A percentile compares a stretch with the other conserved stretches of the same genome.
Evolutionary conservation across 2,888 invertebrate genomes (phyloP).

Genomic region (Ecdyonurus torrentis): DNA sequence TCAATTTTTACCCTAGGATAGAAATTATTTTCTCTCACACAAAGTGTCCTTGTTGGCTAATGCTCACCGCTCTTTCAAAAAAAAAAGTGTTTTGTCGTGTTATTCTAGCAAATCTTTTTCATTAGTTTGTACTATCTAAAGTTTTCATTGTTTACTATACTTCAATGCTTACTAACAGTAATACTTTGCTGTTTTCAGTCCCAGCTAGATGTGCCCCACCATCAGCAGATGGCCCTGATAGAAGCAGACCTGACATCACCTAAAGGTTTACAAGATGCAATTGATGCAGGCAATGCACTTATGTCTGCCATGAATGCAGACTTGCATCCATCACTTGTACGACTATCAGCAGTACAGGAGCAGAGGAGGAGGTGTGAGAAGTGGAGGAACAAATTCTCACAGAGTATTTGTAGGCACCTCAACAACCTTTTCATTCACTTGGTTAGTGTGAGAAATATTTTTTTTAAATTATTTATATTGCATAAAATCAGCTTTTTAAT

Average conservation of each 20-base stretch:
- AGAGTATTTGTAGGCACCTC: conserved; percentile 71
- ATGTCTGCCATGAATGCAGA: conserved; percentile 55
- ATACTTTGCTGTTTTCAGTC: too few species aligned
- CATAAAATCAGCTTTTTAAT: too few species aligned
- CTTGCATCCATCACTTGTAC: conserved; percentile 42
- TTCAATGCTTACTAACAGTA: not conserved
- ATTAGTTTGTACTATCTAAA: conserved; percentile 7
- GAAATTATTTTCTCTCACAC: too few species aligned
- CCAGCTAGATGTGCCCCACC: conserved; percentile 50
- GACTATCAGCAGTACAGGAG: conserved; percentile 61
- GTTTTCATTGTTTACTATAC: conserved; percentile 9
- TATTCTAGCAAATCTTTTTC: conserved; percentile 1
- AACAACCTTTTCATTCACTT: conserved; percentile 92
- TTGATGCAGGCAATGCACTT: conserved; percentile 53
- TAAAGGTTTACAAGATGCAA: conserved; percentile 41
- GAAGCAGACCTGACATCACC: conserved; percentile 54
- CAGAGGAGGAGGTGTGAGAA: conserved; percentile 63
- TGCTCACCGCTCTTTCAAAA: conserved; percentile 2
- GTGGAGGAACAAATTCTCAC: conserved; percentile 61
- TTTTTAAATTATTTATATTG: too few species aligned
- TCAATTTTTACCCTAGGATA: too few species aligned
- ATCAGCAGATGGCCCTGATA: conserved; percentile 46
- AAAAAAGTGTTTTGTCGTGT: not conserved
- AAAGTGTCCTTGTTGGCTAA: too few species aligned
- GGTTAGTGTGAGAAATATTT: too few species aligned